Evolutionary conservation across 2,113 vertebrate genomes (phyloP).

Genomic region (Nannobrachium achirus): DNA sequence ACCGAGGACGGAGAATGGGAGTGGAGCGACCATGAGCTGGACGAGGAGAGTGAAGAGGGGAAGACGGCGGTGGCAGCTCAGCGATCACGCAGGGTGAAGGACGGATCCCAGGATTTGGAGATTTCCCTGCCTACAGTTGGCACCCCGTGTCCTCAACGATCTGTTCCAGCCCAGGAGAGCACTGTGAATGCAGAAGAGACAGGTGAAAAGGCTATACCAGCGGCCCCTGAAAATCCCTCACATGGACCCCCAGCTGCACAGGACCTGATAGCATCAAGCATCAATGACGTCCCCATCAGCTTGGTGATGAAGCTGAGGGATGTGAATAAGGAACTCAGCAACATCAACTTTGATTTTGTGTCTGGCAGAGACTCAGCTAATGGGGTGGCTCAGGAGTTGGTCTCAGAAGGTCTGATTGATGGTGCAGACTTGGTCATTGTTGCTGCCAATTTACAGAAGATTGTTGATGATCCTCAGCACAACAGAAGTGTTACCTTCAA

Average conservation of each 20-base stretch:
- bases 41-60: conserved; percentile 79
- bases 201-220: conserved; percentile 72
- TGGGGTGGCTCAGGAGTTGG: conserved; percentile 97
- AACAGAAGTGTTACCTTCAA: conserved; percentile 98
- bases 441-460: conserved; percentile 99
- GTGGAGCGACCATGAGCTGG: conserved; percentile 80
- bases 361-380: conserved; percentile 99
- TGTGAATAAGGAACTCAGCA: conserved; percentile 97
- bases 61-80: conserved; percentile 74
- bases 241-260: conserved; percentile 66
- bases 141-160: conserved; percentile 78
- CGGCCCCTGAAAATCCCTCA: conserved; percentile 73
- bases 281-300: conserved; percentile 85
- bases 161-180: conserved; percentile 75
- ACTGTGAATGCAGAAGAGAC: conserved; percentile 82
- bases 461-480: conserved; percentile 95
- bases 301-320: conserved; percentile 95
- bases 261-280: conserved; percentile 63
- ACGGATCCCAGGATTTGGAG: conserved; percentile 87
- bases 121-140: conserved; percentile 65
- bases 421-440: conserved; percentile 97
- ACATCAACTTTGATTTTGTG: conserved; percentile 98
- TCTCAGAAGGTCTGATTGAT: conserved; percentile 96
- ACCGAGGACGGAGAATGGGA: conserved; percentile 81
- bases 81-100: conserved; percentile 96